Evolutionary conservation across 2,888 invertebrate species (phyloP), one percentile per base, ranked within the genome.

Genomic region (Nomada hirtipes): DNA sequence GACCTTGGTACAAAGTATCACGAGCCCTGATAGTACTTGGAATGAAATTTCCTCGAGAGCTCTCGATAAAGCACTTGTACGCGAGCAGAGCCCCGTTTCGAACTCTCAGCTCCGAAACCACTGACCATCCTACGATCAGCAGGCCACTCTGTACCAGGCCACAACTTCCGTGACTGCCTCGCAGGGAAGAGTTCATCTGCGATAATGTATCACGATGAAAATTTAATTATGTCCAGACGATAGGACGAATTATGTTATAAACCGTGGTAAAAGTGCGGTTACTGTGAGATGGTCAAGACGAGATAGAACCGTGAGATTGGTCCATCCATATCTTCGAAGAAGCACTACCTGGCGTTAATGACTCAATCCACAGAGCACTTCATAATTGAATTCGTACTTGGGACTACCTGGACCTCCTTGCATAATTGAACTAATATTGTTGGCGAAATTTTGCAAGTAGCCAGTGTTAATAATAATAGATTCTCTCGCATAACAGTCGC

Each of bases 291-390:
- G 59, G 36, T 13, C 4, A 2, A 20, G 29, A 76, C 55, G 42
- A 63, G 75, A 55, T 55, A 65, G 73, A 86, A 83, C 82, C 89
- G 88, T 86, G 86, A 84, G 85, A 79, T 75, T 83, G 89, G 86
- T 85, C 36, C 89, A 87, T 81, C 83, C 84, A 60, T 71, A 81
- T 80, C 80, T 89, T 83, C 82, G 82, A 36, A 75, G 79, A 82
- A 82, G 86, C 78, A 84, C 74, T 85, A 78, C 20, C 36, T 11
- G 84, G 79, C 13, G 9, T 83, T 71, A 75, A 88, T 84, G 88
- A 88, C 90, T 89, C 90, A 90, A 91, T 88, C 88, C 88, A 88
- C 88, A 86, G 88, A 89, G 85, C 83, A 53, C 15, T 15, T 47
- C 47, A 11, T 47, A 47, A 47, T 47, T 10, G 47, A 47, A 47